Conservation (phyloP, 2,113 vertebrate genomes). For the Laticauda colubrina region DNA sequence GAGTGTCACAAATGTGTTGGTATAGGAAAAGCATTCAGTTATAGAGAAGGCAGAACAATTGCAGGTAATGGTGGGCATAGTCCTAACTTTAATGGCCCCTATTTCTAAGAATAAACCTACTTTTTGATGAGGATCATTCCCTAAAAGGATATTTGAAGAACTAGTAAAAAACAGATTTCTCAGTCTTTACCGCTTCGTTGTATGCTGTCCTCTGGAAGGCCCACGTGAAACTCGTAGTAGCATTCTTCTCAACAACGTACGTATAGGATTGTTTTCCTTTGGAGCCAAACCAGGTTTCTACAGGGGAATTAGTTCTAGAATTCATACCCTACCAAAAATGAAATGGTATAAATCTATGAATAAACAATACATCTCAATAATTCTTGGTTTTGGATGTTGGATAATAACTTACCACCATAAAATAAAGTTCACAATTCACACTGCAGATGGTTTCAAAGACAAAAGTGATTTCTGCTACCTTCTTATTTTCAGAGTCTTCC, state of each 20-base stretch:
- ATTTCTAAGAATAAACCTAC: neutral
- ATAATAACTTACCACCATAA: constrained; percentile 81
- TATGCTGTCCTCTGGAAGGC: constrained; percentile 82
- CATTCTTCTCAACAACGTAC: constrained; percentile 81
- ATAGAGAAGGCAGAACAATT: neutral
- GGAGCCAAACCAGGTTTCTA: constrained; percentile 86
- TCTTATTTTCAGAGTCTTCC: constrained; percentile 74
- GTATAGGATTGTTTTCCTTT: constrained; percentile 88
- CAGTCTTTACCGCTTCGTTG: constrained; percentile 69
- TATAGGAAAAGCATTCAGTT: neutral
- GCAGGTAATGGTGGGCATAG: neutral
- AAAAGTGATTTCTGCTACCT: constrained; percentile 86
- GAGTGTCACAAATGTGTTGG: neutral
- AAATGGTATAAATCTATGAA: neutral
- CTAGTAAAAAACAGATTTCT: neutral
- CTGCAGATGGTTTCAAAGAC: constrained; percentile 88
- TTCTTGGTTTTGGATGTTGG: neutral
- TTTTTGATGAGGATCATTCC: neutral
- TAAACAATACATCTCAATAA: neutral
- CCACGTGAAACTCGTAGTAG: constrained; percentile 88
- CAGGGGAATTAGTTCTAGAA: constrained; percentile 73
- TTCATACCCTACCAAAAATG: constrained; percentile 75
- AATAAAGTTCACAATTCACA: constrained; percentile 82
- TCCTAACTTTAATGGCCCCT: neutral
- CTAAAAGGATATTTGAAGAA: neutral